Evolutionary conservation across 2,113 vertebrate species (phyloP).

Genomic region (Chelonoidis abingdonii): DNA sequence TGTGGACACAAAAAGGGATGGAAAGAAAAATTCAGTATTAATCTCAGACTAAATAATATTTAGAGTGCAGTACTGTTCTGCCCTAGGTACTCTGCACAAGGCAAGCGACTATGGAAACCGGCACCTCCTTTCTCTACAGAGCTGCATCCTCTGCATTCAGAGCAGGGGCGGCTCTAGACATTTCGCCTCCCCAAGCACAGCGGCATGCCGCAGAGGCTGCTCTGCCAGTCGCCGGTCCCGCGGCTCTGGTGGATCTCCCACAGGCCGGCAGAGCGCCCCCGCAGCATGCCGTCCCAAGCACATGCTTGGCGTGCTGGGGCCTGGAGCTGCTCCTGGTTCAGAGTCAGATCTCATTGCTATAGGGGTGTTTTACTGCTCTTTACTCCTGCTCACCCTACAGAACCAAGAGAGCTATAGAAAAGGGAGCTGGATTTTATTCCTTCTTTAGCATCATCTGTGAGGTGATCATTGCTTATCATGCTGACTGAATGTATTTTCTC

Average conservation of each 20-base stretch:
- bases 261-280: too few relatives aligned
- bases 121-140: neutral
- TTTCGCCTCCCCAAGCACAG: too few relatives aligned
- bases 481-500: neutral
- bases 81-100: neutral
- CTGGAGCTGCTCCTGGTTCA: neutral
- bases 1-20: accelerated
- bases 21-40: neutral
- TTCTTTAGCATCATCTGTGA: neutral
- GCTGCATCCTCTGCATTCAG: neutral
- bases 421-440: neutral
- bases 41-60: neutral
- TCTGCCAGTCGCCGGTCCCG: too few relatives aligned
- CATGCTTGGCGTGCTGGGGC: too few relatives aligned
- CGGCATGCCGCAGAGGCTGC: too few relatives aligned
- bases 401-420: neutral
- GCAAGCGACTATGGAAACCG: neutral
- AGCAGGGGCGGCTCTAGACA: neutral
- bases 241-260: too few relatives aligned
- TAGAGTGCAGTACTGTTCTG: constrained; percentile 2
- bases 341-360: neutral
- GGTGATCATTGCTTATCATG: neutral
- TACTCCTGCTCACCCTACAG: neutral
- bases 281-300: too few relatives aligned
- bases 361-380: neutral